phyloP scores from a whole-genome alignment of 2,797 vertebrate species.

The Hoplostethus atlanticus region DNA sequence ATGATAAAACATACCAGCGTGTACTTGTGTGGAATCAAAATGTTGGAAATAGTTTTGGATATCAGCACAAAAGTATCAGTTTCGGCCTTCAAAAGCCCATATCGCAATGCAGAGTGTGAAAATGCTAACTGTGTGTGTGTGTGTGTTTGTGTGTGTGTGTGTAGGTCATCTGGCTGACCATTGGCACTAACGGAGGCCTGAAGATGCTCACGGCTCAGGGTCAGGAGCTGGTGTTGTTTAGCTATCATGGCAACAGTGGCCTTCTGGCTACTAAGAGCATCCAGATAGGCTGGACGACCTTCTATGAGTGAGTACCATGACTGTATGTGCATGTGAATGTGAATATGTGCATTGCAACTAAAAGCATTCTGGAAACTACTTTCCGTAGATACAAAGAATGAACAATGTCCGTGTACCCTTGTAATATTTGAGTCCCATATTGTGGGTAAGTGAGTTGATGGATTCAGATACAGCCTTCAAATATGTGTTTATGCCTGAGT shows the following conservation, averaged over 20 bases:
- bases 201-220: constrained; percentile 97
- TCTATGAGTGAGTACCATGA: constrained; percentile 94
- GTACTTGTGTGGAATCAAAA: too few relatives aligned
- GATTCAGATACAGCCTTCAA: too few relatives aligned
- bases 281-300: constrained; percentile 98
- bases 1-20: too few relatives aligned
- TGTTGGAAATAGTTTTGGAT: too few relatives aligned
- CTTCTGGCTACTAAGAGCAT: constrained; percentile 98
- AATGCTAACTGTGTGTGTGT: neutral
- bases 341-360: neutral
- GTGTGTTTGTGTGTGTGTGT: constrained; percentile 18
- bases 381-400: too few relatives aligned
- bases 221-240: constrained; percentile 95
- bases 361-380: too few relatives aligned
- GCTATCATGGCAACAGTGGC: constrained; percentile 97
- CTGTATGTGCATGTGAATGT: neutral
- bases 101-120: neutral
- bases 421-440: too few relatives aligned
- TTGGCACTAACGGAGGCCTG: constrained; percentile 96
- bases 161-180: constrained; percentile 96
- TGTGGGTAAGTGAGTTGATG: too few relatives aligned
- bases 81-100: too few relatives aligned
- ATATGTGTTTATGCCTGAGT: too few relatives aligned
- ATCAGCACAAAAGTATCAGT: too few relatives aligned
- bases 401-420: too few relatives aligned